phyloP scores from a whole-genome alignment of 2,113 vertebrate genomes.

The Saguinus midas region DNA sequence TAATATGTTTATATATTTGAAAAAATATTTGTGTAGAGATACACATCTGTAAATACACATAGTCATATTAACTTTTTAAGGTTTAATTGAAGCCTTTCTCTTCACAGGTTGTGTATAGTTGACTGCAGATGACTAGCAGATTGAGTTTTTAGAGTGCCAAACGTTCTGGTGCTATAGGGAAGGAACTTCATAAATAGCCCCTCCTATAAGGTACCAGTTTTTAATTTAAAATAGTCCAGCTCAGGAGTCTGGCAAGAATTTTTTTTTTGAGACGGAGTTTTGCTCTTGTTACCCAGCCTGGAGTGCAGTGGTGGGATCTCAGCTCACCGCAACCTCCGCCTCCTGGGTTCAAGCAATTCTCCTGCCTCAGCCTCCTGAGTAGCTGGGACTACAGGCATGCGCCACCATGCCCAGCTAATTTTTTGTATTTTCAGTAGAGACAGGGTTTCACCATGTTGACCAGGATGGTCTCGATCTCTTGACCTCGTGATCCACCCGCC shows the following conservation, averaged over 20 bases:
- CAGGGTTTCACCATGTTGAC: too few relatives aligned
- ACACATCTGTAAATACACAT: not conserved
- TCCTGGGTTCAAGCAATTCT: too few relatives aligned
- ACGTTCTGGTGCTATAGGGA: not conserved
- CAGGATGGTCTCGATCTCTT: too few relatives aligned
- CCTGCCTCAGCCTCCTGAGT: too few relatives aligned
- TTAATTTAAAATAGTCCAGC: constrained; percentile 13
- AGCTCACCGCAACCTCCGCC: too few relatives aligned
- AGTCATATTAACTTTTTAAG: not conserved
- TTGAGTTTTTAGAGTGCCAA: not conserved
- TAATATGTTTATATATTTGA: not conserved
- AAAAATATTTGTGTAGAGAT: constrained; percentile 32
- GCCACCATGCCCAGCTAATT: too few relatives aligned
- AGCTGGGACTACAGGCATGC: too few relatives aligned
- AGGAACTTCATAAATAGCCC: not conserved
- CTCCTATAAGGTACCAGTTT: not conserved
- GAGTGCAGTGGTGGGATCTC: too few relatives aligned
- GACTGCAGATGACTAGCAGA: not conserved
- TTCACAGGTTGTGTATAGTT: constrained; percentile 35
- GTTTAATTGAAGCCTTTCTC: not conserved
- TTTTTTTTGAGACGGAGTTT: not conserved
- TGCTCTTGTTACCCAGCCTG: too few relatives aligned
- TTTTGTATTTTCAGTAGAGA: too few relatives aligned
- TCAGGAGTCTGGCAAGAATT: not conserved
- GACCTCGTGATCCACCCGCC: too few relatives aligned